Percentiles rank a stretch among this genome's conserved stretches.
These are phyloP conservation scores for Homarus gammarus DNA, from an alignment of 2,888 invertebrate genomes.

Conservation along the genomic window DNA sequence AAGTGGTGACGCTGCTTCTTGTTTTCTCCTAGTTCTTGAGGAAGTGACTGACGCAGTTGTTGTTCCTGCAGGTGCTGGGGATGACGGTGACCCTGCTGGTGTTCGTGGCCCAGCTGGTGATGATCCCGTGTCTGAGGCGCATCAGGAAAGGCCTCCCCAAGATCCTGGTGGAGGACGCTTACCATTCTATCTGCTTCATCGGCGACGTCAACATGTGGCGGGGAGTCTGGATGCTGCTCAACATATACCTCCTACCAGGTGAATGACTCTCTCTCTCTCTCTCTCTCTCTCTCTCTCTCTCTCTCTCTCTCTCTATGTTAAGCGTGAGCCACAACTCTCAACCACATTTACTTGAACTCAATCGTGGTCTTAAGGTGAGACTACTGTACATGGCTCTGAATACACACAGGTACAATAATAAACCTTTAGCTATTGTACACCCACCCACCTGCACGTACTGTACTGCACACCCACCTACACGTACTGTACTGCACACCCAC, in stretches of 20 bases:
- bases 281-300: too few relatives aligned
- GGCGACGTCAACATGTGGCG: slow-evolving; percentile 78
- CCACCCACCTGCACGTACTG: too few relatives aligned
- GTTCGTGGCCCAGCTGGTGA: slow-evolving; percentile 87
- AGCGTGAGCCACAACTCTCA: too few relatives aligned
- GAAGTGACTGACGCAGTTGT: neutral
- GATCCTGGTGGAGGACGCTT: slow-evolving; percentile 87
- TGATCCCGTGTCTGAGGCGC: slow-evolving; percentile 85
- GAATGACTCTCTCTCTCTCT: too few relatives aligned
- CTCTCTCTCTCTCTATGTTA: neutral
- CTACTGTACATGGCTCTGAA: too few relatives aligned
- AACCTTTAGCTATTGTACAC: too few relatives aligned
- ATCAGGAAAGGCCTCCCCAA: slow-evolving; percentile 85
- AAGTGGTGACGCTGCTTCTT: too few relatives aligned
- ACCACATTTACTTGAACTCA: too few relatives aligned
- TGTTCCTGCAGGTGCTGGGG: slow-evolving; percentile 84
- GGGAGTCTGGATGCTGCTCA: slow-evolving; percentile 78
- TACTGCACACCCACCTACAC: too few relatives aligned
- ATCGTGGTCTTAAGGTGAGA: too few relatives aligned
- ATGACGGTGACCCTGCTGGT: slow-evolving; percentile 87
- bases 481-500: too few relatives aligned
- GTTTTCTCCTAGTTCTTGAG: neutral
- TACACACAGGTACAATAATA: too few relatives aligned
- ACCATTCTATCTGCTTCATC: slow-evolving; percentile 83
- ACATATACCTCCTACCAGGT: slow-evolving; percentile 77